Evolutionary conservation across 2,888 invertebrate genomes (phyloP), one percentile per base, ranked within the genome.

Genomic region (Epistrophe eligans): DNA sequence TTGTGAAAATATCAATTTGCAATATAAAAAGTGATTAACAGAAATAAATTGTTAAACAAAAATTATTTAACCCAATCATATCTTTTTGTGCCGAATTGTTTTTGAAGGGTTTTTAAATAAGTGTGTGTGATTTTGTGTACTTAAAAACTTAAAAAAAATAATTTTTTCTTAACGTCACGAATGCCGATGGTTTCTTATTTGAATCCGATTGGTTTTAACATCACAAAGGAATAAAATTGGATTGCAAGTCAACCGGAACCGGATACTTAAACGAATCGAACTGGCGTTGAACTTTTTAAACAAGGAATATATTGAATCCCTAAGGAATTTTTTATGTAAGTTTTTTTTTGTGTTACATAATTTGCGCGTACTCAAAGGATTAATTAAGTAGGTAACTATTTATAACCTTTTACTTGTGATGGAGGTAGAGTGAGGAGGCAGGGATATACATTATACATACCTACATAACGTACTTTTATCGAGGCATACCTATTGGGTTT

Each of bases 241-340:
- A 66, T 48, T 50, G 35, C 19, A 9, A 50, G 19, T 50, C 19
- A 45, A 58, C 48, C 67, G 35, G 50, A 67, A 60, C 67, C 62
- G 77, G 81, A 77, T 74, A 74, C 60, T 60, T 60, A 57, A 83
- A 87, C 79, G 32, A 72, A 76, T 72, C 87, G 87, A 87, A 72
- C 87, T 87, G 87, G 87, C 87, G 79, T 55, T 87, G 55, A 87
- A 87, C 62, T 87, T 83, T 76, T 50, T 87, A 48, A 74, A 83
- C 15, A 87, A 87, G 87, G 87, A 87, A 74, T 87, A 76, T 17
- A 87, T 87, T 35, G 87, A 87, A 19, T 79, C 87, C 45, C 72
- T 87, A 40, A 82, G 87, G 87, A 83, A 77, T 83, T 87, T 83
- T 67, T 87, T 87, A 83, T 87, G 87, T 87, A 72, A 87, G 87